Base-by-base conservation (phyloP, 2,113 vertebrate genomes). In the Hyaena hyaena region DNA sequence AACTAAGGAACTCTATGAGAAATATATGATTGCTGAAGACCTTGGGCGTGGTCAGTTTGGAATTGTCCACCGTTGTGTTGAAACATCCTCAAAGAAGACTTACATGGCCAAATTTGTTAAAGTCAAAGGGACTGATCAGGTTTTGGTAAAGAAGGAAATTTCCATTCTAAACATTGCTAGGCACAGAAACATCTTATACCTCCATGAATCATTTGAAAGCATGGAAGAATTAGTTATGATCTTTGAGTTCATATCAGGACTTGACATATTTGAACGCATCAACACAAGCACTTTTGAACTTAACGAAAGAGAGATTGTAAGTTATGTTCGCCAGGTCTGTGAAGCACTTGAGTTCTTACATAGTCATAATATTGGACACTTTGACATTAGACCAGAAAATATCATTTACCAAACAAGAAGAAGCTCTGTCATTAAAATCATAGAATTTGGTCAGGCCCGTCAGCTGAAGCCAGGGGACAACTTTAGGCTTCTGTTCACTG, bases 71-170 rank as follows among this genome's bases (percentile, higher is more conserved):
- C 99, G 99, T 79, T 99, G 99, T 97, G 97, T 99, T 96, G 99
- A 99, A 97, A 99, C 98, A 76, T 99, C 98, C 98, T 99, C 99
- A 15, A 99, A 99, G 98, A 99, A 99, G 98, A 99, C 99, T 9
- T 99, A 99, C 97, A 99, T 99, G 98, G 99, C 99, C 93, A 99
- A 99, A 98, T 99, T 99, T 98, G 99, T 99, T 86, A 99, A 99
- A 99, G 99, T 99, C 94, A 99, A 99, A 98, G 99, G 99, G 84
- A 99, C 99, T 26, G 99, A 99, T 98, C 99, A 99, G 98, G 99
- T 99, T 95, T 97, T 99, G 28, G 99, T 99, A 94, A 99, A 99
- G 99, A 99, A 99, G 97, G 99, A 99, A 99, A 99, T 99, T 98
- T 99, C 99, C 88, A 99, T 99, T 74, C 98, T 99, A 74, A 99